These are phyloP conservation scores for Myripristis jacobus DNA, from an alignment of 2,797 vertebrate species.

Conservation along the genomic window DNA sequence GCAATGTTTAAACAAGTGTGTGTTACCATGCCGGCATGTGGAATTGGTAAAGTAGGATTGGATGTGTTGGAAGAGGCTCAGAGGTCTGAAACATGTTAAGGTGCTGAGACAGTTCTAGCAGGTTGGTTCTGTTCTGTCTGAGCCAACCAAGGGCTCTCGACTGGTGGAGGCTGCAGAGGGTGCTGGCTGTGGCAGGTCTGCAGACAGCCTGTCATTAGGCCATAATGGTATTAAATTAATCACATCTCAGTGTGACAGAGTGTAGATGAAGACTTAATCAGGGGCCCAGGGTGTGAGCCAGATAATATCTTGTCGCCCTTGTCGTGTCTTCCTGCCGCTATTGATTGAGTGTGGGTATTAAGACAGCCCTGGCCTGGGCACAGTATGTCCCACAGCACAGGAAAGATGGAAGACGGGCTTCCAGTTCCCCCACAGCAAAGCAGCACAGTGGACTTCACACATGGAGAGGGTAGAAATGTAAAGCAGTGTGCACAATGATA, in stretches of 20 bases:
- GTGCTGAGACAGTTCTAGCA: constrained; percentile 50
- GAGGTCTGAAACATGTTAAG: constrained; percentile 47
- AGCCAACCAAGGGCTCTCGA: constrained; percentile 45
- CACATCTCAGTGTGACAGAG: constrained; percentile 87
- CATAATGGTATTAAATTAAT: constrained; percentile 90
- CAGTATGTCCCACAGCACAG: constrained; percentile 70
- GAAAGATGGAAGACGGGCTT: constrained; percentile 63
- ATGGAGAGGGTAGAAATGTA: constrained; percentile 33
- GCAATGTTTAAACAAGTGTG: constrained; percentile 43
- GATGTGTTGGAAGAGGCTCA: constrained; percentile 24
- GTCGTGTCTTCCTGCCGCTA: constrained; percentile 85
- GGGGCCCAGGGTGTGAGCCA: constrained; percentile 86
- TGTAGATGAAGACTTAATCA: constrained; percentile 88
- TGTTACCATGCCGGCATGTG: constrained; percentile 58
- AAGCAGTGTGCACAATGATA: constrained; percentile 5
- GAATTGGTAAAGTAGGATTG: constrained; percentile 45
- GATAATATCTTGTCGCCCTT: constrained; percentile 90
- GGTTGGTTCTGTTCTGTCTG: constrained; percentile 60
- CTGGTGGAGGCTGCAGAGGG: constrained; percentile 56
- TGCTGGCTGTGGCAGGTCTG: constrained; percentile 75
- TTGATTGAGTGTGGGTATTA: constrained; percentile 87
- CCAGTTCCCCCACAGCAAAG: constrained; percentile 19
- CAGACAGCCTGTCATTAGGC: constrained; percentile 88
- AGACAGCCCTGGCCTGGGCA: constrained; percentile 78
- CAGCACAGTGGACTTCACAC: constrained; percentile 20